Evolutionary conservation across 2,888 invertebrate species (phyloP).

Genomic region (Camptogramma bilineatum): DNA sequence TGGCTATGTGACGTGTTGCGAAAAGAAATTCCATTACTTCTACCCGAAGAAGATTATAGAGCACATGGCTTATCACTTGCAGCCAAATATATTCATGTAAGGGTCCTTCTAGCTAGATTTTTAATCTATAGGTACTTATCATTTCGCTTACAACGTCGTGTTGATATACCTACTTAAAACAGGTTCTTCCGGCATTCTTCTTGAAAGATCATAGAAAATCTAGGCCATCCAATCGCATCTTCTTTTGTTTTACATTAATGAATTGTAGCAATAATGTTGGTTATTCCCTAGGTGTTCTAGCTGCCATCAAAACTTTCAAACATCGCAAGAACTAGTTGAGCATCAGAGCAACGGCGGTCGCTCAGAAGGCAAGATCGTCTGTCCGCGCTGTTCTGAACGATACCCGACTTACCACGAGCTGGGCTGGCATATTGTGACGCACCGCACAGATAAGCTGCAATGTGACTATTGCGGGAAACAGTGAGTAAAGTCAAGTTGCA

Average conservation of each 20-base stretch:
- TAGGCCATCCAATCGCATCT: too few species aligned
- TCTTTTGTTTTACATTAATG: too few species aligned
- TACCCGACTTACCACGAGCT: constrained; percentile 78
- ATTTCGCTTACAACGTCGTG: too few species aligned
- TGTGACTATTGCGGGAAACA: constrained; percentile 80
- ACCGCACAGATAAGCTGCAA: constrained; percentile 70
- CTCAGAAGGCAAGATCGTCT: constrained; percentile 74
- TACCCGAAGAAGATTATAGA: constrained; percentile 81
- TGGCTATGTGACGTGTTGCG: constrained; percentile 78
- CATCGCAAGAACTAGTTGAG: constrained; percentile 73
- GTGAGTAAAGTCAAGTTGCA: constrained; percentile 54
- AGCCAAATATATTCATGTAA: constrained; percentile 80
- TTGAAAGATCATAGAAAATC: too few species aligned
- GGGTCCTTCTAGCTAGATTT: too few species aligned
- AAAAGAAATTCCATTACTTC: constrained; percentile 81
- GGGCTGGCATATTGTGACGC: constrained; percentile 70
- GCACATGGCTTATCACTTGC: constrained; percentile 80
- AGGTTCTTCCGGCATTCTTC: too few species aligned
- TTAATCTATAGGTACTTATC: background rate
- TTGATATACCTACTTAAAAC: too few species aligned
- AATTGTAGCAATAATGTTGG: background rate
- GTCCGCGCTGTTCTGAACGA: constrained; percentile 73
- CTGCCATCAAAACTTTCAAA: constrained; percentile 78
- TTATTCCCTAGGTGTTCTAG: constrained; percentile 68
- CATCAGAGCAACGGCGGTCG: constrained; percentile 77